Conservation (phyloP, 2,888 invertebrate species). For the Mongoloraphidia duomilia region DNA sequence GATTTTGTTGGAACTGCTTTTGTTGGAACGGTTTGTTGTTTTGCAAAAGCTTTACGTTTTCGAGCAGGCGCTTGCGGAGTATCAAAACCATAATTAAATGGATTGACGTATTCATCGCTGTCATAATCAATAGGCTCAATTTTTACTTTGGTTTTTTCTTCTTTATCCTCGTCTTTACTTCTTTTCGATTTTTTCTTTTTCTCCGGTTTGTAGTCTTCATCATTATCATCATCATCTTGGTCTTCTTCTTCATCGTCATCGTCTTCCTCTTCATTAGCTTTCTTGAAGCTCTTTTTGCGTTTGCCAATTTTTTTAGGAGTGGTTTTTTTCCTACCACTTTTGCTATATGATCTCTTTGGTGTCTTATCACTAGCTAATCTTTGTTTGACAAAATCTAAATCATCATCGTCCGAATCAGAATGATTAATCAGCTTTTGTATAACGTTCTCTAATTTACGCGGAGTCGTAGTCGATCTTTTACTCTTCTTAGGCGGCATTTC, state of each 20-base stretch:
- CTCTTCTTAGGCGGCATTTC: slow-evolving; percentile 7
- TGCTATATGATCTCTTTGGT: not conserved
- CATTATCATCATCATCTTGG: not conserved
- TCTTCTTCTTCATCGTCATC: not conserved
- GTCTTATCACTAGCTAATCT: not conserved
- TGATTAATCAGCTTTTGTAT: not conserved
- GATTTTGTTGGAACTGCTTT: not conserved
- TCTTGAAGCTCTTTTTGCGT: not conserved
- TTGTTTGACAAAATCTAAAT: slow-evolving; percentile 2
- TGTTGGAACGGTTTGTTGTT: not conserved
- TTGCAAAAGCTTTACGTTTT: slow-evolving; percentile 4
- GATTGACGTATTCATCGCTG: slow-evolving; percentile 5
- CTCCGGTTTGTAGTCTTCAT: not conserved
- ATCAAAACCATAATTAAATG: slow-evolving; percentile 5
- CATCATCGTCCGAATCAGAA: slow-evolving; percentile 3
- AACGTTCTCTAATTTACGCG: not conserved
- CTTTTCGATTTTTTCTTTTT: not conserved
- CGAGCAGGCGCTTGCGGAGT: not conserved
- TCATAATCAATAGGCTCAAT: not conserved
- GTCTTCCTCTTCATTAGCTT: slow-evolving; percentile 1
- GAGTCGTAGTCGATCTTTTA: not conserved
- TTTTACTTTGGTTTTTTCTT: too few species aligned
- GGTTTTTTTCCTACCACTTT: not conserved
- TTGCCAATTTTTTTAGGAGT: slow-evolving; percentile 1
- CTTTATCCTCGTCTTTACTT: too few species aligned